These are phyloP conservation scores for Molorchus minor DNA, from an alignment of 2,888 invertebrate genomes.

Conservation along the genomic window DNA sequence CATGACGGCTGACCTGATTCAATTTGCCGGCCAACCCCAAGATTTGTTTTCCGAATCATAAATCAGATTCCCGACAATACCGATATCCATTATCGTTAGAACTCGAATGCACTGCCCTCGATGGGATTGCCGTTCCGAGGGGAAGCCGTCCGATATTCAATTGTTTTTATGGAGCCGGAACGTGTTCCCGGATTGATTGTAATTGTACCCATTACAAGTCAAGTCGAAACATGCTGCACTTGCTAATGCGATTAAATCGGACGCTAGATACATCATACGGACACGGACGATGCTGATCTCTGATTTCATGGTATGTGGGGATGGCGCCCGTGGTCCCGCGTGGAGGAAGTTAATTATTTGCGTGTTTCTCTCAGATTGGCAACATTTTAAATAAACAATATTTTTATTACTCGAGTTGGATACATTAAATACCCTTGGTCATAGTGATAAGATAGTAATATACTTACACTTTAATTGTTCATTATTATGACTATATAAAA, in stretches of 20 bases:
- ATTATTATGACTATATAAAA: too few species aligned
- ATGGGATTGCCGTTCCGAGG: conserved; percentile 40
- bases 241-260: conserved; percentile 37
- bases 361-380: too few species aligned
- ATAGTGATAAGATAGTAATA: too few species aligned
- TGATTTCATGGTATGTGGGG: conserved; percentile 10
- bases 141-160: conserved; percentile 45
- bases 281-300: conserved; percentile 20
- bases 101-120: conserved; percentile 50
- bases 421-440: too few species aligned
- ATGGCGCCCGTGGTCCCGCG: background rate
- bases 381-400: too few species aligned
- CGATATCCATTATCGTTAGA: conserved; percentile 63
- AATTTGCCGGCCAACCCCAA: conserved; percentile 60
- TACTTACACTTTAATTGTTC: too few species aligned
- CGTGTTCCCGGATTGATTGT: conserved; percentile 52
- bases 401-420: too few species aligned
- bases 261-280: conserved; percentile 3
- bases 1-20: conserved; percentile 61
- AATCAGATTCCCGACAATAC: conserved; percentile 62
- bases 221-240: conserved; percentile 45
- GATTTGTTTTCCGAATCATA: conserved; percentile 62
- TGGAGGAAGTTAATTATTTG: too few species aligned
- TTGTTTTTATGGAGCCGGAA: conserved; percentile 54
- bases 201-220: conserved; percentile 50